These are phyloP conservation scores for Batillaria attramentaria DNA, from an alignment of 1,140 invertebrate genomes.

Conservation along the genomic window DNA sequence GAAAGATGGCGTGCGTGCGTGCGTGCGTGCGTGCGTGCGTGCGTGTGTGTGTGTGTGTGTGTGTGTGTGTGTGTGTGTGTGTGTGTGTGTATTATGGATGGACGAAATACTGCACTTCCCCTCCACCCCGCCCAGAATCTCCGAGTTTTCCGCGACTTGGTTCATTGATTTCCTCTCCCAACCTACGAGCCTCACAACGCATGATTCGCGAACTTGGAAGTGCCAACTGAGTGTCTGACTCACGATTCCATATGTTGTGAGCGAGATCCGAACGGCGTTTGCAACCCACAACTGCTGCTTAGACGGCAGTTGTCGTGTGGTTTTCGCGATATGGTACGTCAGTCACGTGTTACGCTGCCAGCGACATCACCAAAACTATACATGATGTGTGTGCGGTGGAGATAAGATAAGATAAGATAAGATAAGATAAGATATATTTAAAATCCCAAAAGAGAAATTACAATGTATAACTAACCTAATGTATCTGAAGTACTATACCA, in stretches of 20 bases:
- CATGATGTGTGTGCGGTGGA: not conserved
- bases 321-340: too few relatives aligned
- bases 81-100: not conserved
- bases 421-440: not conserved
- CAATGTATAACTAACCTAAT: not conserved
- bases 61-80: not conserved
- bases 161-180: not conserved
- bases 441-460: not conserved
- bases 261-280: not conserved
- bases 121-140: not conserved
- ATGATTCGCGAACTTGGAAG: not conserved
- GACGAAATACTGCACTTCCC: not conserved
- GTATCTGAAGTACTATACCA: not conserved
- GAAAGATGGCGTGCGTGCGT: not conserved
- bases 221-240: too few relatives aligned
- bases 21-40: conserved; percentile 9
- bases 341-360: too few relatives aligned
- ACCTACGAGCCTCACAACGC: not conserved
- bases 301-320: too few relatives aligned
- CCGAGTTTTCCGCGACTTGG: not conserved
- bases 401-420: not conserved
- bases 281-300: too few relatives aligned
- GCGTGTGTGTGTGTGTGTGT: not conserved
- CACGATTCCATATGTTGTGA: not conserved
- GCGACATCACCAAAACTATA: not conserved